Base-by-base conservation (phyloP, 1,140 invertebrate genomes). In the Leucophenga varia region DNA sequence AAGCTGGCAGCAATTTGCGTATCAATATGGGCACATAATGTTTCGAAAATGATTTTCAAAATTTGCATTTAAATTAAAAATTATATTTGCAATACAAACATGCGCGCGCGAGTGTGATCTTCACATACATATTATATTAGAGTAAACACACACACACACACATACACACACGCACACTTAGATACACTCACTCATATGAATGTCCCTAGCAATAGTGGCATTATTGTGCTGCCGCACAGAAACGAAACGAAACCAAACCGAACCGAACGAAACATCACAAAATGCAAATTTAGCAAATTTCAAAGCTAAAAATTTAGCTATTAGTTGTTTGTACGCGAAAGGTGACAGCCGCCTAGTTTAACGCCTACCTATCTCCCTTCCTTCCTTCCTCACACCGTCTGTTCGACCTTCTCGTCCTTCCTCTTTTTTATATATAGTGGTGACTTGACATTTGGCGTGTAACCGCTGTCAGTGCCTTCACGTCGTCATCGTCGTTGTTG, bases 1-100 rank as follows among this genome's bases (percentile, higher is more conserved):
- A 38, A 43, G 63, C 61, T 63, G 63, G 67, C 63, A 65, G 63
- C 63, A 65, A 65, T 65, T 65, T 65, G 63, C 63, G 63, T 65
- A 65, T 65, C 63, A 65, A 65, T 65, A 65, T 65, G 63, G 63
- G 63, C 63, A 61, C 63, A 65, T 65, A 65, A 65, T 65, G 63
- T 64, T 67, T 63, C 56, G 63, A 65, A 67, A 65, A 67, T 65
- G 63, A 65, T 65, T 65, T 67, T 59, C 59, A 63, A 65, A 65
- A 65, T 65, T 65, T 65, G 63, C 63, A 65, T 65, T 67, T 65
- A 65, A 65, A 65, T 65, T 65, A 65, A 65, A 65, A 65, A 65
- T 67, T 67, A 65, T 65, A 65, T 65, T 65, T 65, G 63, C 63
- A 65, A 65, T 59, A 65, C 61, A 65, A 65, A 67, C 64, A 65